phyloP scores from a whole-genome alignment of 37 sponge, comb jelly and placozoan genomes.

The Ephydatia muelleri region DNA sequence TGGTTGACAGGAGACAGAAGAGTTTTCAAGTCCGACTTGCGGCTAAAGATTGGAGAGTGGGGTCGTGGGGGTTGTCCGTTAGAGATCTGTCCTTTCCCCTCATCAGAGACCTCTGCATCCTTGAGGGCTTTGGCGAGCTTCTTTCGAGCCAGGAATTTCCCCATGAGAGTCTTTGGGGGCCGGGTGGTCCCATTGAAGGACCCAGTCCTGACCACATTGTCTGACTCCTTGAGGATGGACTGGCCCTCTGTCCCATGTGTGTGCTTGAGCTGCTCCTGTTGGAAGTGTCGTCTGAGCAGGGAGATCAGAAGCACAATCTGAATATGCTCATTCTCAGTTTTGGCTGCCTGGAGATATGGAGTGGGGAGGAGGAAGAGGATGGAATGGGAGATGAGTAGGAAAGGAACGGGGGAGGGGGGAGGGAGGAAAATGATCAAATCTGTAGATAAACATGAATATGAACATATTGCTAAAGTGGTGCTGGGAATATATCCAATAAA shows the following conservation, averaged over 20 bases:
- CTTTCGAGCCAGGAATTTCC: conserved; percentile 5
- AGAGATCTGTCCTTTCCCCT: not conserved
- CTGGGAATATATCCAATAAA: no score
- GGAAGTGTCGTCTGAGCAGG: conserved; percentile 53
- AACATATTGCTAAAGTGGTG: no score
- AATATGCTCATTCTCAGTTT: conserved; percentile 58
- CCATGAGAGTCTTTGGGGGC: not conserved
- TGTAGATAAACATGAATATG: no score
- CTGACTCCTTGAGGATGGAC: conserved; percentile 11
- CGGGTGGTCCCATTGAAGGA: conserved; percentile 45
- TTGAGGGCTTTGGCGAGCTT: not conserved
- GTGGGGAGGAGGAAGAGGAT: not conserved
- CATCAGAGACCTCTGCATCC: not conserved
- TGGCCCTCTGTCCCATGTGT: conserved; percentile 27
- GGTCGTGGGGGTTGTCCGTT: not conserved
- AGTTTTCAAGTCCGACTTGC: conserved; percentile 26
- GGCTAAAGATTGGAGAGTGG: conserved; percentile 17
- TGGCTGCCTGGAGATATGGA: conserved; percentile 3
- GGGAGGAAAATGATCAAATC: not conserved
- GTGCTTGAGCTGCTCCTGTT: conserved; percentile 62
- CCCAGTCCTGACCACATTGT: conserved; percentile 38
- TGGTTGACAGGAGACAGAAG: conserved; percentile 11
- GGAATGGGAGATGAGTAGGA: no score
- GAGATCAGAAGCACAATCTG: conserved; percentile 63
- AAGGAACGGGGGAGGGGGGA: not conserved